Evolutionary conservation across 1,140 invertebrate genomes (phyloP), one percentile per base, ranked within the genome.

Genomic region (Pogonomyrmex barbatus): DNA sequence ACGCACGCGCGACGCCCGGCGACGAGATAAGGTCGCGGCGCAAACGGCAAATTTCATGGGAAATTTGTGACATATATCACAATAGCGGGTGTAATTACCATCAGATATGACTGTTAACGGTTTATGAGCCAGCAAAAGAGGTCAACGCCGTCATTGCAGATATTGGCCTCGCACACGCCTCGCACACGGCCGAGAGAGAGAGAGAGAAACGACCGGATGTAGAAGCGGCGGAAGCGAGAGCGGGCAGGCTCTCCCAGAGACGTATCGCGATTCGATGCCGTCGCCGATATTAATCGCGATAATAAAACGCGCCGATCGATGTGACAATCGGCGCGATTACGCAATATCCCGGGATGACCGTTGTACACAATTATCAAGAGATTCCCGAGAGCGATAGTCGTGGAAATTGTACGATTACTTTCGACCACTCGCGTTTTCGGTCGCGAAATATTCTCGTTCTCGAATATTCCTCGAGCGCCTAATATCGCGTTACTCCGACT

Each of bases 21-120:
- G 68, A 78, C 68, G 89, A 92, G 92, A 92, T 93, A 93, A 93
- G 92, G 91, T 88, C 88, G 54, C 88, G 85, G 36, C 58, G 83
- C 88, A 89, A 93, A 90, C 89, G 92, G 90, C 91, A 89, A 93
- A 94, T 94, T 93, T 93, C 92, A 91, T 90, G 91, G 85, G 87
- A 90, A 91, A 93, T 94, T 92, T 92, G 91, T 90, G 91, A 93
- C 91, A 88, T 91, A 92, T 93, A 92, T 93, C 89, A 90, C 86
- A 87, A 87, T 65, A 91, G 92, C 90, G 89, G 33, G 52, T 86
- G 91, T 93, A 94, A 94, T 94, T 94, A 94, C 91, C 91, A 60
- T 89, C 84, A 81, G 79, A 91, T 91, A 88, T 39, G 75, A 67
- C 85, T 86, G 87, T 88, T 89, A 82, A 88, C 85, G 85, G 78